These are phyloP conservation scores for Parnassius apollo DNA, from an alignment of 2,888 invertebrate species.

Conservation along the genomic window DNA sequence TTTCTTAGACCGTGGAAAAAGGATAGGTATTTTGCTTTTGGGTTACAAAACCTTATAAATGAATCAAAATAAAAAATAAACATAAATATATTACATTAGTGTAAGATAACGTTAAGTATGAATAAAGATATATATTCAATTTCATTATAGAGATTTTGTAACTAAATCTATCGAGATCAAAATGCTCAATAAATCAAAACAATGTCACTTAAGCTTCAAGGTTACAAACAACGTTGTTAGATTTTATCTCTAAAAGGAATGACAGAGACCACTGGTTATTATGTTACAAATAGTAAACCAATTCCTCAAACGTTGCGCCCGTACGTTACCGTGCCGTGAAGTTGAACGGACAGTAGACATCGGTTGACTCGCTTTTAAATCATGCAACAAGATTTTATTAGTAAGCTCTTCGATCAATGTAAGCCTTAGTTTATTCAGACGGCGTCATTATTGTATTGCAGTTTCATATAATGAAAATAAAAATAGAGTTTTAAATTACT, in stretches of 20 bases:
- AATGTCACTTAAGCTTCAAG: background rate
- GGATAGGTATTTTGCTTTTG: too few species aligned
- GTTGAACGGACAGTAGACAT: slow-evolving; percentile 31
- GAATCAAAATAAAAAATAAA: too few species aligned
- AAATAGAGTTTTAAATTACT: too few species aligned
- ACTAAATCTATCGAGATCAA: too few species aligned
- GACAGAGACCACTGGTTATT: slow-evolving; percentile 22
- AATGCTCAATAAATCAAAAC: too few species aligned
- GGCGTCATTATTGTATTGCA: slow-evolving; percentile 8
- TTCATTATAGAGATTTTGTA: too few species aligned
- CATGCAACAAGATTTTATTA: slow-evolving; percentile 37
- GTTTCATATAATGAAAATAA: background rate
- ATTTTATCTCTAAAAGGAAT: slow-evolving; percentile 6
- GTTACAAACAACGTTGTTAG: background rate
- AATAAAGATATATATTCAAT: too few species aligned
- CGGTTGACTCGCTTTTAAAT: slow-evolving; percentile 33
- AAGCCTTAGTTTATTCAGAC: slow-evolving; percentile 7
- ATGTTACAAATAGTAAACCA: slow-evolving; percentile 32
- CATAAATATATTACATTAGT: too few species aligned
- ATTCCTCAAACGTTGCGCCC: slow-evolving; percentile 24
- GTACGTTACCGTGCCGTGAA: slow-evolving; percentile 20
- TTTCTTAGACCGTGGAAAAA: too few species aligned
- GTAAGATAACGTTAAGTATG: too few species aligned
- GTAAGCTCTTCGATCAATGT: slow-evolving; percentile 7
- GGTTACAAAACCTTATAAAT: too few species aligned